Conservation (phyloP, 2,797 vertebrate species). For the Channa striata region DNA sequence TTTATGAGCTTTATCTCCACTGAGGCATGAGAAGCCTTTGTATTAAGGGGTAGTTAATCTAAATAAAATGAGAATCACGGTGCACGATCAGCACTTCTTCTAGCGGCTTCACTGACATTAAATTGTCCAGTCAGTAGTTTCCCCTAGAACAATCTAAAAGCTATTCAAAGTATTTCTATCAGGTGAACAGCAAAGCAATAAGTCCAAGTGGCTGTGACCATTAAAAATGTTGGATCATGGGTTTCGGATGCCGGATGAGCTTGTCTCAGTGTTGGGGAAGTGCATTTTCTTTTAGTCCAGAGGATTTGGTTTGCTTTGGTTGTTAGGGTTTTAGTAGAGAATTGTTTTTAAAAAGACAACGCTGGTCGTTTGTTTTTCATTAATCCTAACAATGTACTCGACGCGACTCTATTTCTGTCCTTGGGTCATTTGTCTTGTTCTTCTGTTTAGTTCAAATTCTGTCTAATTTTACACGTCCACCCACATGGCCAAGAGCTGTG, state of each 20-base stretch:
- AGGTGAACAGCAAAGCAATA: constrained; percentile 55
- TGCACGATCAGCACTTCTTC: constrained; percentile 81
- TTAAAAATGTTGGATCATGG: constrained; percentile 47
- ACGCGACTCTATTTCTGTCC: too few relatives aligned
- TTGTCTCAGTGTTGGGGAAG: constrained; percentile 25
- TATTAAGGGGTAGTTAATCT: constrained; percentile 82
- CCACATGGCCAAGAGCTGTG: too few relatives aligned
- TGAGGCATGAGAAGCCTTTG: constrained; percentile 73
- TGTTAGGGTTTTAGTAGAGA: too few relatives aligned
- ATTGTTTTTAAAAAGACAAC: too few relatives aligned
- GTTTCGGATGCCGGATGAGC: constrained; percentile 21
- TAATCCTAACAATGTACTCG: too few relatives aligned
- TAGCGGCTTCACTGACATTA: constrained; percentile 76
- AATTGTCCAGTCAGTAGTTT: constrained; percentile 80
- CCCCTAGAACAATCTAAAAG: constrained; percentile 70
- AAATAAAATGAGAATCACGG: constrained; percentile 82
- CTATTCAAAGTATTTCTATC: constrained; percentile 71
- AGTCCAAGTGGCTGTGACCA: constrained; percentile 63
- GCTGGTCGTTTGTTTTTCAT: too few relatives aligned
- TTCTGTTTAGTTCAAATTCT: too few relatives aligned
- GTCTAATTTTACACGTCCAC: too few relatives aligned
- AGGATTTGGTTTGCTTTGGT: too few relatives aligned
- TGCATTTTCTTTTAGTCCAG: too few relatives aligned
- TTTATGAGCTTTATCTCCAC: constrained; percentile 78
- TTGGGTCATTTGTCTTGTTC: too few relatives aligned